Percentiles rank a stretch among this genome's conserved stretches.
phyloP scores from a whole-genome alignment of 2,888 invertebrate species.

The Cactoblastis cactorum region DNA sequence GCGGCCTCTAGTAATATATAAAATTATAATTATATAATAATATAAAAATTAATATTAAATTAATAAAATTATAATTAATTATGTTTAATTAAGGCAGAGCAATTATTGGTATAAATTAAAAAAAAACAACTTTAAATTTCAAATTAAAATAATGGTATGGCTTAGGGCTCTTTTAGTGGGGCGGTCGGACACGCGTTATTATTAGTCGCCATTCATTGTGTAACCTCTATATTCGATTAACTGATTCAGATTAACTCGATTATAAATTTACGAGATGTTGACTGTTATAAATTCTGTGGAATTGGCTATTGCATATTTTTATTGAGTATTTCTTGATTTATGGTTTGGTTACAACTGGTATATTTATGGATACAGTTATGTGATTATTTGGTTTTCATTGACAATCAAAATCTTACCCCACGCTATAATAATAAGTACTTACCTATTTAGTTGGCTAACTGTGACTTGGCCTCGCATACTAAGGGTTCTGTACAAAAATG shows the following conservation, averaged over 20 bases:
- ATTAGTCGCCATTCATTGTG: conserved; percentile 53
- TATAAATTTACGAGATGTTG: conserved; percentile 72
- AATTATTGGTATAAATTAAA: no score
- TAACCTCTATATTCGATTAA: conserved; percentile 39
- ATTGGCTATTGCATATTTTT: conserved; percentile 39
- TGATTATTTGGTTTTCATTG: conserved; percentile 34
- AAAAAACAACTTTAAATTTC: conserved; percentile 15
- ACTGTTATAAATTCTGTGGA: conserved; percentile 62
- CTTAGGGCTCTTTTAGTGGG: conserved; percentile 23
- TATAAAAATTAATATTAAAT: no score
- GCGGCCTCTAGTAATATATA: no score
- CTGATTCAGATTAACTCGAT: conserved; percentile 56
- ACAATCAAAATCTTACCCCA: conserved; percentile 3
- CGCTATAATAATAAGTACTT: neutral
- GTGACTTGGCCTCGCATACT: no score
- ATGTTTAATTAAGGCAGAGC: no score
- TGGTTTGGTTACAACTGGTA: conserved; percentile 59
- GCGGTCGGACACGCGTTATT: conserved; percentile 42
- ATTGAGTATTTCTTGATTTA: conserved; percentile 47
- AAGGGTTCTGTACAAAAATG: no score
- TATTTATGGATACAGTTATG: conserved; percentile 60
- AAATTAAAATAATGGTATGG: conserved; percentile 20
- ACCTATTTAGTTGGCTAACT: neutral
- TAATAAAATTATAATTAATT: no score
- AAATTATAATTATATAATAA: no score